Evolutionary conservation across 2,797 vertebrate species (phyloP), one percentile per base, ranked within the genome.

Genomic region (Moxostoma hubbsi): DNA sequence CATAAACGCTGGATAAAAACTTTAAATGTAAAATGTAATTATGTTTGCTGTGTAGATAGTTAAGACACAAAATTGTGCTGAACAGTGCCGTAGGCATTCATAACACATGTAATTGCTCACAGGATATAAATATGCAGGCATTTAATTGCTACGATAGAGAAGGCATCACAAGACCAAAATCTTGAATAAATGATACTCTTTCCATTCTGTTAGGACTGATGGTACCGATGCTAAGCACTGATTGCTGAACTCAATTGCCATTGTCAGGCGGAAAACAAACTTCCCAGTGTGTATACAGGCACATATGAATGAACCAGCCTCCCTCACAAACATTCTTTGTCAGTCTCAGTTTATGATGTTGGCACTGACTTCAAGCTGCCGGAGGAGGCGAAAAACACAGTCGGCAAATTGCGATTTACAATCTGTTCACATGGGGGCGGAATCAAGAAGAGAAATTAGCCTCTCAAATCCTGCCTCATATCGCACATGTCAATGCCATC

Each of bases 381-480:
- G 67, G 11, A 49, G 66, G 50, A 82, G 88, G 79, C 81, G 81
- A 80, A 74, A 84, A 86, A 69, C 62, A 81, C 87, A 84, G 81
- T 90, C 86, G 78, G 89, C 88, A 83, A 87, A 86, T 88, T 84
- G 87, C 86, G 87, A 86, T 87, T 85, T 75, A 80, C 85, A 92
- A 90, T 90, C 87, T 89, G 90, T 92, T 92, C 90, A 88, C 83
- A 46, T 18, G 79, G 79, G 86, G 82, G 80, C 73, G 9, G 77
- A 76, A 81, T 79, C 82, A 83, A 77, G 73, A 79, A 73, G 75
- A 85, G 77, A 73, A 84, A 89, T 89, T 83, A 89, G 89, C 92
- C 89, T 92, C 86, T 85, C 87, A 92, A 89, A 91, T 92, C 87
- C 86, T 73, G 75, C 81, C 88, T 89, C 81, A 63, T 84, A 87